phyloP scores from a whole-genome alignment of 1,140 invertebrate genomes.

The Chymomyza costata region DNA sequence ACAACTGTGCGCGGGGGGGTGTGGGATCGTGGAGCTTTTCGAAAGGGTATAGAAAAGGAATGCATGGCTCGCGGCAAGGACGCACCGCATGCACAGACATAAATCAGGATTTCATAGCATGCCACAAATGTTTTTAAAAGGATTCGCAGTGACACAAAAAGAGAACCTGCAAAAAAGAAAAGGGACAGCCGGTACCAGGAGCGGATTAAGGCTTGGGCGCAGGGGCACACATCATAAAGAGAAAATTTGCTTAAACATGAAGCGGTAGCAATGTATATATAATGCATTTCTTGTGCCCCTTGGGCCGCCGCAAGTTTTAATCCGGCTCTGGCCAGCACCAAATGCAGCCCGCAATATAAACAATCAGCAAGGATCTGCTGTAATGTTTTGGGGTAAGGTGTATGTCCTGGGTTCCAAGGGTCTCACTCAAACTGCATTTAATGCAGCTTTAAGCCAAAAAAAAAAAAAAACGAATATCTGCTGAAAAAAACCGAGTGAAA shows the following conservation, averaged over 20 bases:
- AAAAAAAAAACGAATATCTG: constrained; percentile 1
- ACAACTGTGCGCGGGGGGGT: no score
- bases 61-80: constrained; percentile 7
- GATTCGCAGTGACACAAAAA: no score
- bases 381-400: constrained; percentile 29
- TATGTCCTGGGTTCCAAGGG: constrained; percentile 17
- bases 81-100: constrained; percentile 63
- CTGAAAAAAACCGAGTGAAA: constrained; percentile 6
- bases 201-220: constrained; percentile 28
- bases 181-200: no score
- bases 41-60: no score
- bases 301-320: no score
- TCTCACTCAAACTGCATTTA: constrained; percentile 32
- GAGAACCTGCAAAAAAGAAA: no score
- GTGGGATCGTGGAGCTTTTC: no score
- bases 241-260: no score
- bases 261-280: no score
- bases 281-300: no score
- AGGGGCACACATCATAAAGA: not conserved
- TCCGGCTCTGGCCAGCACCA: no score
- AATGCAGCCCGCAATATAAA: constrained; percentile 26
- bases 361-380: constrained; percentile 47
- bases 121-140: constrained; percentile 72
- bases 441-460: constrained; percentile 60
- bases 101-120: constrained; percentile 69